These are phyloP conservation scores for Orientallactaga bullata DNA, from an alignment of 2,113 vertebrate genomes.

Conservation along the genomic window DNA sequence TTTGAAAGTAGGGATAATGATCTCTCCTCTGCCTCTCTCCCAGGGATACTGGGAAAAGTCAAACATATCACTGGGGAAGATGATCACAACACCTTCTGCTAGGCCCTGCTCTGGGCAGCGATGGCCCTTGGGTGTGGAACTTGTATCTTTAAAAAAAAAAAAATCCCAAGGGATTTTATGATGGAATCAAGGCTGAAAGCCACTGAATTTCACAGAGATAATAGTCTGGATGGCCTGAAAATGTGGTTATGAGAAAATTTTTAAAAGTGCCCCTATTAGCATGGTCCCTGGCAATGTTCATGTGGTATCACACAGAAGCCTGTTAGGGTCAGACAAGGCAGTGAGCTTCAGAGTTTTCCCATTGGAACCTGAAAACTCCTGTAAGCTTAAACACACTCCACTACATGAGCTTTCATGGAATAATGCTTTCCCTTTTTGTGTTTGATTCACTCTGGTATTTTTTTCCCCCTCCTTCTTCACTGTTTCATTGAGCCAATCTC, in stretches of 20 bases:
- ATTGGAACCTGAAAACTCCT: not conserved
- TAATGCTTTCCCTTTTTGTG: not conserved
- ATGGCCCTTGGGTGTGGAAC: not conserved
- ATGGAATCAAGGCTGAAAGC: not conserved
- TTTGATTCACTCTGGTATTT: not conserved
- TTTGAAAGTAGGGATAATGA: not conserved
- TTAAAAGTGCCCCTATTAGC: not conserved
- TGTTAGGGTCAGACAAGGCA: not conserved
- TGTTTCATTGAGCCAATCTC: not conserved
- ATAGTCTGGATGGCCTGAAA: not conserved
- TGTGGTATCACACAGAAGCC: not conserved
- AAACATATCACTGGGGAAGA: constrained; percentile 14
- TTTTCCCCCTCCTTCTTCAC: not conserved
- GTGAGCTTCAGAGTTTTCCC: not conserved
- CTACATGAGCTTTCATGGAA: not conserved
- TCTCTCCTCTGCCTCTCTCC: constrained; percentile 36
- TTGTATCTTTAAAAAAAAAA: not conserved
- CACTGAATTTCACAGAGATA: not conserved
- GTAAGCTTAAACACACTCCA: not conserved
- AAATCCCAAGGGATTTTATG: not conserved
- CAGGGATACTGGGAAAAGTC: not conserved
- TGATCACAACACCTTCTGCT: not conserved
- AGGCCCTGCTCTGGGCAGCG: not conserved
- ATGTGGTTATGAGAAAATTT: not conserved
- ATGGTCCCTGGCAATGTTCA: not conserved